A percentile compares a stretch with the other conserved stretches of the same genome.
phyloP scores from a whole-genome alignment of 2,888 invertebrate species.

The Lasioglossum zephyrum region DNA sequence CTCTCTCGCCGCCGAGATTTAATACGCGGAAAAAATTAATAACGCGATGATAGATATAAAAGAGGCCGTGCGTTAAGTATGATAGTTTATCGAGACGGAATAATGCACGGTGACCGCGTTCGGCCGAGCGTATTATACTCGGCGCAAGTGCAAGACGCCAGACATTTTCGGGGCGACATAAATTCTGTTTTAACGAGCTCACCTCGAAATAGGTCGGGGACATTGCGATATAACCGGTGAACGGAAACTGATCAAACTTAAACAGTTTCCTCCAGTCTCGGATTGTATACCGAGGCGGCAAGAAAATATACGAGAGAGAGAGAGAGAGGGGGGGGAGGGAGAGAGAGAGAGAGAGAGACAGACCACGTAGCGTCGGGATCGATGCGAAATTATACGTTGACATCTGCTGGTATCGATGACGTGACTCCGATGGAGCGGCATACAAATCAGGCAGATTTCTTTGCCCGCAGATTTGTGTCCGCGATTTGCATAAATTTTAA shows the following conservation, averaged over 20 bases:
- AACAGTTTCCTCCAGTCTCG: slow-evolving; percentile 13
- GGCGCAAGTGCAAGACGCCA: not conserved
- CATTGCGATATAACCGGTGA: slow-evolving; percentile 23
- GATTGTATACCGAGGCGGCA: slow-evolving; percentile 48
- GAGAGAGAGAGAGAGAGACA: too few species aligned
- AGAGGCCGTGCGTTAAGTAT: not conserved
- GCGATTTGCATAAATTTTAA: slow-evolving; percentile 34
- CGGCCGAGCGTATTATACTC: slow-evolving; percentile 10
- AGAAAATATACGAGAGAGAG: slow-evolving; percentile 28
- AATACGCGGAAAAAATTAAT: slow-evolving; percentile 17
- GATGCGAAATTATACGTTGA: slow-evolving; percentile 14
- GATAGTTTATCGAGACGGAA: slow-evolving; percentile 26
- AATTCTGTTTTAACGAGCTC: slow-evolving; percentile 75
- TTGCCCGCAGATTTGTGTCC: slow-evolving; percentile 1
- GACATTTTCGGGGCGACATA: slow-evolving; percentile 66
- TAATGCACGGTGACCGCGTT: slow-evolving; percentile 21
- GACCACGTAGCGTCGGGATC: not conserved
- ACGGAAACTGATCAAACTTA: slow-evolving; percentile 44
- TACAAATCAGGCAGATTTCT: slow-evolving; percentile 18
- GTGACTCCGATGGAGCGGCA: not conserved
- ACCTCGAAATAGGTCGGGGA: slow-evolving; percentile 10
- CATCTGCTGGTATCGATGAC: slow-evolving; percentile 26
- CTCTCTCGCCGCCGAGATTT: not conserved
- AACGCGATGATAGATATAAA: not conserved
- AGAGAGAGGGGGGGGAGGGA: not conserved